Conservation (phyloP, 2,113 vertebrate species). For the Clarias magur region DNA sequence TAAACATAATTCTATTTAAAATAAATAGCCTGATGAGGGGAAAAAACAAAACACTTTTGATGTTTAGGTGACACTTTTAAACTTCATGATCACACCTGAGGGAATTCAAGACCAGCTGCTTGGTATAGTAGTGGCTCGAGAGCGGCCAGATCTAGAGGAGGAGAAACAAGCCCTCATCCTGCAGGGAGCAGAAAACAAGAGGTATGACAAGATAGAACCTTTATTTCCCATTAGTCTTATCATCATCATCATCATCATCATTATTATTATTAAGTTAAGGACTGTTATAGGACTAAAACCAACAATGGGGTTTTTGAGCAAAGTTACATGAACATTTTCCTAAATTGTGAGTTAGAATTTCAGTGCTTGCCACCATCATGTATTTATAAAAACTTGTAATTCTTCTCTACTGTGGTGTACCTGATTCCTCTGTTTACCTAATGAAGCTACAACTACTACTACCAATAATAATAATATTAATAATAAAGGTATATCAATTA, state of each 20-base stretch:
- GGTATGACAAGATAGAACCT: conserved; percentile 62
- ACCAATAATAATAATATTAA: no score
- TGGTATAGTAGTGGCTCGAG: conserved; percentile 85
- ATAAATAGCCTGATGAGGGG: background rate
- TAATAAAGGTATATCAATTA: no score
- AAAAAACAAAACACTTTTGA: background rate
- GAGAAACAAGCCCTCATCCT: conserved; percentile 87
- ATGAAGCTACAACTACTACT: no score
- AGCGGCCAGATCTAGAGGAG: conserved; percentile 89
- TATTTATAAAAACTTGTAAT: no score
- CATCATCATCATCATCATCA: background rate
- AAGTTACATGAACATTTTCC: no score
- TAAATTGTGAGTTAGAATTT: no score
- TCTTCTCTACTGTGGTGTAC: no score
- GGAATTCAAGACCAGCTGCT: conserved; percentile 91
- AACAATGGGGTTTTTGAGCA: no score
- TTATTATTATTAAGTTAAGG: no score
- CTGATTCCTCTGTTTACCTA: no score
- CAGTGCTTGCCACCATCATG: no score
- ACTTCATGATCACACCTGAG: conserved; percentile 91
- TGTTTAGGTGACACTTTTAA: conserved; percentile 83
- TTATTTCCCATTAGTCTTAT: background rate
- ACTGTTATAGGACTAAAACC: no score
- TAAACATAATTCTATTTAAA: background rate
- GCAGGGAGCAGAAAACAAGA: conserved; percentile 90